Base-by-base conservation (phyloP, 2,113 vertebrate genomes). In the Gambusia affinis region DNA sequence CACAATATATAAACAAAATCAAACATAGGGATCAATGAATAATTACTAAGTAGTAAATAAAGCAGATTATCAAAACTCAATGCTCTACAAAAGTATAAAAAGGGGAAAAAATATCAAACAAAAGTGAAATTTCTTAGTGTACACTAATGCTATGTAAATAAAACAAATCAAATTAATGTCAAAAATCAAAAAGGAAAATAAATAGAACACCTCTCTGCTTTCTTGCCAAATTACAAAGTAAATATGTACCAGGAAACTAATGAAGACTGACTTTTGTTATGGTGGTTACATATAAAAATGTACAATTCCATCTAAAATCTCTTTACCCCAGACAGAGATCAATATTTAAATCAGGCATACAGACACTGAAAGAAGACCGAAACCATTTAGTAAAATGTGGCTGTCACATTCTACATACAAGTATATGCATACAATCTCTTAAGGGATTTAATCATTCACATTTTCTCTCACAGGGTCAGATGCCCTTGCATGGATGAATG, bases 381-480 rank as follows among this genome's bases (percentile, higher is more conserved):
- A 4, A 27, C 37, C 27, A 54, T 33, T 39, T 10, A 10, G 24
- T n/a, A 24, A 47, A 37, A 30, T 29, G 24, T 33, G 24, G 65
- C 19, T 2, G 12, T 69, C 60, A 6, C 2, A 42, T 70, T 64
- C 35, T 24, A 19, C 27, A 75, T 71, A 60, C 29, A 51, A 2
- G 10, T 67, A 63, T n/a, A 11, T 61, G 15, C 51, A 8, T 47
- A 60, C 68, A 70, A 72, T 73, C 63, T 73, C 74, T 76, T n/a
- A 6, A 6, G 70, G 79, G 70, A 39, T 81, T 82, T 84, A 67
- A 84, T 81, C 72, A 76, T 70, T 66, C 79, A 71, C 70, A 72
- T 81, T 84, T 72, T 70, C 31, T 82, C 76, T 79, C 65, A 31
- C n/a, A 60, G 76, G 35, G 70, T 78, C 73, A 72, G 77, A 73